Evolutionary conservation across 2,888 invertebrate species (phyloP), one percentile per base, ranked within the genome.

Genomic region (Cheilosia variabilis): DNA sequence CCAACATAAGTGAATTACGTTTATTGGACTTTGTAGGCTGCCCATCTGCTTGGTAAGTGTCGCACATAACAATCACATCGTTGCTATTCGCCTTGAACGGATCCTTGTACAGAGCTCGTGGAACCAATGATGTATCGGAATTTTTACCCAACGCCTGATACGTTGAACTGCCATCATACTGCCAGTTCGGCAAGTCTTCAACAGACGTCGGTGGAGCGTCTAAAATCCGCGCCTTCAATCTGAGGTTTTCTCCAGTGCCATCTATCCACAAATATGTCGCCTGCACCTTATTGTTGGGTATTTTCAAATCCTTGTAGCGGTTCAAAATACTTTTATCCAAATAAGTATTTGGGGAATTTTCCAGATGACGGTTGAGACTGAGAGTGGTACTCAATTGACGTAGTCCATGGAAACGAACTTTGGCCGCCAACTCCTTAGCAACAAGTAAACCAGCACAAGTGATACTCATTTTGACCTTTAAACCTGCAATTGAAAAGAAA

Each of bases 241-340:
- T 93, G 13, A 96, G 88, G 88, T 95, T 93, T 89, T 96, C 95
- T 1, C 96, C 96, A 0, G 94, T 94, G 4, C 96, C 96, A 88
- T 96, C 96, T 78, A 97, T 94, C 96, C 96, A 96, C 0, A 96
- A 93, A 90, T 96, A 96, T 65, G 94, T 94, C 17, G 94, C 95
- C 77, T 95, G 94, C 7, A 94, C 91, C 9, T 93, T 92, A 60
- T 90, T 90, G 5, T 96, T 96, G 68, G 91, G 90, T n/a, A 90
- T 88, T 41, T 90, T 88, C n/a, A 98, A 93, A 88, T 95, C 94
- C 90, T 96, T 93, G 92, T 96, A 98, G 58, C 95, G 94, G 82
- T 93, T 93, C 80, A 96, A 91, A 45, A 97, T 93, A 19, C 94
- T 93, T 92, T 97, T 97, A 89, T 96, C 95, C 81, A 97, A 92